A percentile compares a stretch with the other conserved stretches of the same genome.
Evolutionary conservation across 2,797 vertebrate genomes (phyloP).

Genomic region (Paedocypris micromegethes): DNA sequence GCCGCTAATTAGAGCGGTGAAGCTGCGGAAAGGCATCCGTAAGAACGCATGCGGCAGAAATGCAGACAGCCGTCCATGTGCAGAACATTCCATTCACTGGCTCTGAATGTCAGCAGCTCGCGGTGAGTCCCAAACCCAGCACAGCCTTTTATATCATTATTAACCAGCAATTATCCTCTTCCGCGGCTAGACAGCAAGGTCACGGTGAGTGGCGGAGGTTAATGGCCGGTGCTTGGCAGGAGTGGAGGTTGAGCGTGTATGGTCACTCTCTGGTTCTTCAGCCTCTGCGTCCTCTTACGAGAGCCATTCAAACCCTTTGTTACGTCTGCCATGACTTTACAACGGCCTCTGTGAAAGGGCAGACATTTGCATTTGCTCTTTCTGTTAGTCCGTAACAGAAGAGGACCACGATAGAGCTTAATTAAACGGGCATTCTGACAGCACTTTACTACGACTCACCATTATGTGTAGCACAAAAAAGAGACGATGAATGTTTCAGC

Average conservation of each 20-base stretch:
- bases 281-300: conserved; percentile 47
- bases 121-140: conserved; percentile 37
- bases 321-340: conserved; percentile 41
- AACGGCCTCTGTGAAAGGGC: conserved; percentile 26
- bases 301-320: conserved; percentile 49
- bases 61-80: conserved; percentile 25
- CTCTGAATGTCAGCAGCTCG: conserved; percentile 18
- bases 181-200: conserved; percentile 64
- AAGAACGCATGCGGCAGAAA: conserved; percentile 12
- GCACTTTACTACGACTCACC: not conserved
- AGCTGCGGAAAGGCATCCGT: no score
- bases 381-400: conserved; percentile 3
- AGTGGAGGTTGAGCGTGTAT: conserved; percentile 68
- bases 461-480: not conserved
- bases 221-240: conserved; percentile 66
- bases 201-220: conserved; percentile 75
- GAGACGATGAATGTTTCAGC: no score
- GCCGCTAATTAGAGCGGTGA: conserved; percentile 26
- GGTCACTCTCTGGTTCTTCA: conserved; percentile 68
- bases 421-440: conserved; percentile 6
- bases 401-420: not conserved
- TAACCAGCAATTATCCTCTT: conserved; percentile 50
- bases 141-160: not conserved
- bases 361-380: conserved; percentile 39
- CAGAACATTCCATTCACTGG: conserved; percentile 36